phyloP scores from a whole-genome alignment of 2,888 invertebrate genomes.

The Linnaemya tessellans region DNA sequence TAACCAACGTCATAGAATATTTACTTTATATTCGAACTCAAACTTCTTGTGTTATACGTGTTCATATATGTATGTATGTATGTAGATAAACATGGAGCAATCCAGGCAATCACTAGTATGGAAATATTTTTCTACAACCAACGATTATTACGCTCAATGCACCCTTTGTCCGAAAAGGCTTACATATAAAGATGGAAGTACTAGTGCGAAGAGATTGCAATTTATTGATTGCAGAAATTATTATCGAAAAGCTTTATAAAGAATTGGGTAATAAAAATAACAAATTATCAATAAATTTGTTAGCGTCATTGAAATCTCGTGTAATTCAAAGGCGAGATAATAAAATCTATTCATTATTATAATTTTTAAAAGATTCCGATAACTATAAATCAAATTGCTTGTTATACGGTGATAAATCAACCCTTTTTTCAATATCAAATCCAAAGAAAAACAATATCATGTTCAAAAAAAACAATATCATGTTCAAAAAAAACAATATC shows the following conservation, averaged over 20 bases:
- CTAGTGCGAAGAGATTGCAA: background rate
- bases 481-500: no score
- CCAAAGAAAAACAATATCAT: background rate
- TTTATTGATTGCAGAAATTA: constrained; percentile 12
- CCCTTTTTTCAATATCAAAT: background rate
- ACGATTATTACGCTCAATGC: no score
- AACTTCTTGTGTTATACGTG: no score
- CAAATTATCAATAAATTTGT: background rate
- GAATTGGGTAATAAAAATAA: background rate
- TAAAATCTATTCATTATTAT: background rate
- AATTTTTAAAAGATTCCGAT: constrained; percentile 8
- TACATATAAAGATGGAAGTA: no score
- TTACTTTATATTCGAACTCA: no score
- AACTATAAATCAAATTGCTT: background rate
- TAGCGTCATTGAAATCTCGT: background rate
- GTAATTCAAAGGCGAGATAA: background rate
- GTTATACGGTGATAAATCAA: no score
- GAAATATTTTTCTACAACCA: no score
- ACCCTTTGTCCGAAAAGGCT: no score
- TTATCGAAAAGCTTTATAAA: constrained; percentile 3
- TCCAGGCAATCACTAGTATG: no score
- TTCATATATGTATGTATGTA: no score
- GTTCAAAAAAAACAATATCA: background rate
- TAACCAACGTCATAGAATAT: no score
- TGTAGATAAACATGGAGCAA: no score